phyloP scores from a whole-genome alignment of 2,888 invertebrate species.

The Drosophila picticornis region DNA sequence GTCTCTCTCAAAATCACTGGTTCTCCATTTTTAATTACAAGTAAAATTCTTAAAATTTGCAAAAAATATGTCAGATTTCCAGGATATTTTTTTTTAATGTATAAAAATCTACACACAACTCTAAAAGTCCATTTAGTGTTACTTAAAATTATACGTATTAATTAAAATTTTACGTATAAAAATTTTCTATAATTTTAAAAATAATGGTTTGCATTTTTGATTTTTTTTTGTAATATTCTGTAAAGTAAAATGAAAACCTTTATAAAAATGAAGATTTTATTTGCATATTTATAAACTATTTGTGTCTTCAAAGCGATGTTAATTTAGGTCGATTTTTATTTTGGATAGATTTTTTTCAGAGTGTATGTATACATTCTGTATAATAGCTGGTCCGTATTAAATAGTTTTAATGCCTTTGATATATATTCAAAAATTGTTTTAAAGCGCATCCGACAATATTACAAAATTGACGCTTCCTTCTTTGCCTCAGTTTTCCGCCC shows the following conservation, averaged over 20 bases:
- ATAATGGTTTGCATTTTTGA: not conserved
- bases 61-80: accelerated
- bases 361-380: not conserved
- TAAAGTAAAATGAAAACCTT: not conserved
- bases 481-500: accelerated
- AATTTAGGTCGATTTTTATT: not conserved
- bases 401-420: not conserved
- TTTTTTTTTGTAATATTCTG: not conserved
- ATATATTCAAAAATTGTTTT: not conserved
- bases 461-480: too few species aligned
- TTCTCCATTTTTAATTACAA: not conserved
- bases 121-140: not conserved
- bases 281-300: not conserved
- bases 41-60: accelerated
- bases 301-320: not conserved
- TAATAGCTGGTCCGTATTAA: not conserved
- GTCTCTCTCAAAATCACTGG: accelerated
- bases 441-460: not conserved
- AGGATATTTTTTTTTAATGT: not conserved
- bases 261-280: not conserved
- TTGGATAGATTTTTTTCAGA: not conserved
- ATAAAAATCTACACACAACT: too few species aligned
- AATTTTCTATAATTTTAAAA: not conserved
- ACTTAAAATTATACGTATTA: too few species aligned
- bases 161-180: not conserved